Percentiles rank a stretch among this genome's conserved stretches.
Conservation (phyloP, 23 tunicate species). For the Halocynthia aurantium region DNA sequence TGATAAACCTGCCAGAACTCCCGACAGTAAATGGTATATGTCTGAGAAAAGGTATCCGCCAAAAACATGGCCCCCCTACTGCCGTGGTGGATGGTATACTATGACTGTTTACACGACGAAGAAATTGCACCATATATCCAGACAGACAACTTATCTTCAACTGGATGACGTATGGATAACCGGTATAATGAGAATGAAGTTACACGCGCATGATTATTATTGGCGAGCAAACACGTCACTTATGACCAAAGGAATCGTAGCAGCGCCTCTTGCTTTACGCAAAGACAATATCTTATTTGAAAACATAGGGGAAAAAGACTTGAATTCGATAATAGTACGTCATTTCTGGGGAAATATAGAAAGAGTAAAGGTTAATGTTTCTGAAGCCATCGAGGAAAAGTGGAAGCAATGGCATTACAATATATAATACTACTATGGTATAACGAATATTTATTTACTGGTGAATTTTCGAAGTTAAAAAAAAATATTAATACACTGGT, state of each 20-base stretch:
- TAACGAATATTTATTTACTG: too few relatives aligned
- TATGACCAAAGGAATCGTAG: not conserved
- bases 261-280: not conserved
- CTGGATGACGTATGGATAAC: slow-evolving; percentile 90
- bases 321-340: not conserved
- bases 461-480: too few relatives aligned
- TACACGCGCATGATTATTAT: not conserved
- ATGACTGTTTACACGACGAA: slow-evolving; percentile 60
- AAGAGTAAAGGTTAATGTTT: too few relatives aligned
- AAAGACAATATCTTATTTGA: not conserved
- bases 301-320: not conserved
- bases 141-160: slow-evolving; percentile 24
- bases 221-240: not conserved
- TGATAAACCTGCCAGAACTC: slow-evolving; percentile 40
- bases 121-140: slow-evolving; percentile 32
- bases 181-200: slow-evolving; percentile 55
- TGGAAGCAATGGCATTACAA: too few relatives aligned
- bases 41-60: slow-evolving; percentile 30
- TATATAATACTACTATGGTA: too few relatives aligned
- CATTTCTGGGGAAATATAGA: not conserved
- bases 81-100: slow-evolving; percentile 78
- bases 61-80: slow-evolving; percentile 73
- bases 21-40: slow-evolving; percentile 37
- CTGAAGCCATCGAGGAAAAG: too few relatives aligned
- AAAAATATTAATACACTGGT: too few relatives aligned